These are phyloP conservation scores for Drosophila guanche DNA, from an alignment of 1,140 invertebrate genomes.

Conservation along the genomic window DNA sequence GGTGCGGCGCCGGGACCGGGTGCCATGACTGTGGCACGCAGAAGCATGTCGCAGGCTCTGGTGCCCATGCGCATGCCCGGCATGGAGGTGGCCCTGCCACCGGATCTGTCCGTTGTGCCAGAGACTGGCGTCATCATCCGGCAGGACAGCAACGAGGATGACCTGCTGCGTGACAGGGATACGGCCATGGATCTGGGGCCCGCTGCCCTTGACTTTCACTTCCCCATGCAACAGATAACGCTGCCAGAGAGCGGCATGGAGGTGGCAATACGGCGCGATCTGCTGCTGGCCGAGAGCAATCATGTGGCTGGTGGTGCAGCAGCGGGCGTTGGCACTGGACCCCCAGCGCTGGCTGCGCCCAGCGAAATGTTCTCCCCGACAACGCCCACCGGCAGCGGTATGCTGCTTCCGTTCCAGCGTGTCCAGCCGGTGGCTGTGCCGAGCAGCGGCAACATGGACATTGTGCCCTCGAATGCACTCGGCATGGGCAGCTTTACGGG, in stretches of 20 bases:
- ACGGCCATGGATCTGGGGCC: slow-evolving; percentile 67
- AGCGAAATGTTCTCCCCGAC: slow-evolving; percentile 82
- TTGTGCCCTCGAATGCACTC: slow-evolving; percentile 70
- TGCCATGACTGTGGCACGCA: slow-evolving; percentile 22
- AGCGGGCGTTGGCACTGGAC: slow-evolving; percentile 5
- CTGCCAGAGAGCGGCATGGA: slow-evolving; percentile 81
- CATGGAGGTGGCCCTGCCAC: slow-evolving; percentile 83
- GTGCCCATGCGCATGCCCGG: slow-evolving; percentile 58
- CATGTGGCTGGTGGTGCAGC: slow-evolving; percentile 37
- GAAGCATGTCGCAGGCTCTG: slow-evolving; percentile 53
- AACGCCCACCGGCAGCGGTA: slow-evolving; percentile 67
- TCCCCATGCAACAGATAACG: slow-evolving; percentile 72
- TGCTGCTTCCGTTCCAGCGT: slow-evolving; percentile 80
- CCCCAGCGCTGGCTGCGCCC: slow-evolving; percentile 5
- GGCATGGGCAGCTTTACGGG: slow-evolving; percentile 28
- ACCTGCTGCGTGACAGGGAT: slow-evolving; percentile 46
- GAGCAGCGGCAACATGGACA: slow-evolving; percentile 71
- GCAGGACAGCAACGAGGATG: slow-evolving; percentile 74
- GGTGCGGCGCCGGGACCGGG: slow-evolving; percentile 17
- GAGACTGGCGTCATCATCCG: slow-evolving; percentile 75
- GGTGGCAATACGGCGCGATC: slow-evolving; percentile 77
- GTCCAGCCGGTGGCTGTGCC: slow-evolving; percentile 81
- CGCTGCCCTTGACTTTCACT: slow-evolving; percentile 57
- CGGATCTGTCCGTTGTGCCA: slow-evolving; percentile 79
- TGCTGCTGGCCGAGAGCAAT: slow-evolving; percentile 63